Evolutionary conservation across 2,888 invertebrate genomes (phyloP), one percentile per base, ranked within the genome.

Genomic region (Selenia dentaria): DNA sequence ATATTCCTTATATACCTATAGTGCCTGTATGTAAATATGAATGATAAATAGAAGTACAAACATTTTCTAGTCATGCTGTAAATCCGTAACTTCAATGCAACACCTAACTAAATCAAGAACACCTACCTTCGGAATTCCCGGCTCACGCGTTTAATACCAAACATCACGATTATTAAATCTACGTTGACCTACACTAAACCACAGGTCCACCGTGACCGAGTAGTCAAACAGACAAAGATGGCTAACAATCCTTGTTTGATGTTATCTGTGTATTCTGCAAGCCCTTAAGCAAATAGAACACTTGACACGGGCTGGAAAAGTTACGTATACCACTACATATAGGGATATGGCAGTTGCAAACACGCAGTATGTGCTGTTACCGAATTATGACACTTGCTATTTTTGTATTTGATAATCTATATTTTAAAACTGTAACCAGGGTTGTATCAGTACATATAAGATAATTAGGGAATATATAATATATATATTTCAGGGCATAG

Each of bases 181-280:
- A 67, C 68, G 72, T 71, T 83, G 81, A 84, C 83, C 79, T 74
- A 73, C 62, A 71, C 72, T 63, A 82, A 85, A 85, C 88, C 87
- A 77, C 88, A 85, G 49, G 83, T 77, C 81, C 73, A 77, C 88
- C 85, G 65, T 86, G 88, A 87, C 86, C 84, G 81, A 79, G 73
- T 69, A 70, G 25, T 3, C 68, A 70, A 74, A 75, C 65, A 82
- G 64, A 71, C 72, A 71, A 67, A 70, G 73, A 77, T 64, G 72
- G 69, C 65, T 24, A 69, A 73, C 71, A 71, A 56, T 63, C 70
- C 70, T 64, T 80, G 78, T 79, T 80, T 83, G 78, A 69, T 70
- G 69, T 79, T 66, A 76, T 72, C 72, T 79, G 79, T 86, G 72
- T 81, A 67, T 71, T 74, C 74, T 79, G 77, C 75, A 67, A 72